A percentile compares a stretch with the other conserved stretches of the same genome.
Evolutionary conservation across 2,797 vertebrate species (phyloP).

Genomic region (Danio tinwini): DNA sequence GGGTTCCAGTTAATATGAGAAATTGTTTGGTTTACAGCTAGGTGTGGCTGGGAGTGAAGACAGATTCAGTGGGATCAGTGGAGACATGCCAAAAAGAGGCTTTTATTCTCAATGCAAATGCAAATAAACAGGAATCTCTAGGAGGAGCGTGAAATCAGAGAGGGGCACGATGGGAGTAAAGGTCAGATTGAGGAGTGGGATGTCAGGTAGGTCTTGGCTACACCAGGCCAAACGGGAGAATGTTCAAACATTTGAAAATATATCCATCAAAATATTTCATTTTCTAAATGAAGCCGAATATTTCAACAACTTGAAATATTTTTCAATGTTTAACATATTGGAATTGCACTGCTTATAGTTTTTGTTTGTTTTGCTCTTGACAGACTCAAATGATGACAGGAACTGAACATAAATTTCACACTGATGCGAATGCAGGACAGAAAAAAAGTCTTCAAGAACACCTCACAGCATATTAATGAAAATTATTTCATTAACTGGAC

Average conservation of each 20-base stretch:
- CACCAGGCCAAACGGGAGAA: no score
- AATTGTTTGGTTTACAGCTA: slow-evolving; percentile 21
- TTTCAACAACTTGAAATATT: background rate
- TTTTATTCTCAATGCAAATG: slow-evolving; percentile 27
- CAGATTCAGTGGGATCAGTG: background rate
- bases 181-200: slow-evolving; percentile 1
- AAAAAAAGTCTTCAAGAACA: no score
- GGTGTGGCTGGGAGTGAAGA: background rate
- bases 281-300: background rate
- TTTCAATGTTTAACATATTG: background rate
- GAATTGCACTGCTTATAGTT: background rate
- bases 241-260: no score
- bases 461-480: background rate
- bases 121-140: slow-evolving; percentile 20
- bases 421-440: slow-evolving; percentile 13
- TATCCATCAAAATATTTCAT: background rate
- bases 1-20: background rate
- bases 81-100: background rate
- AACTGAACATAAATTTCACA: background rate
- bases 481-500: background rate
- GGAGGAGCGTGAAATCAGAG: slow-evolving; percentile 8
- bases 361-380: background rate
- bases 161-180: background rate
- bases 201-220: background rate
- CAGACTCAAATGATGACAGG: background rate